A percentile compares a stretch with the other conserved stretches of the same genome.
Conservation (phyloP, 2,113 vertebrate species). For the Proteles cristata region DNA sequence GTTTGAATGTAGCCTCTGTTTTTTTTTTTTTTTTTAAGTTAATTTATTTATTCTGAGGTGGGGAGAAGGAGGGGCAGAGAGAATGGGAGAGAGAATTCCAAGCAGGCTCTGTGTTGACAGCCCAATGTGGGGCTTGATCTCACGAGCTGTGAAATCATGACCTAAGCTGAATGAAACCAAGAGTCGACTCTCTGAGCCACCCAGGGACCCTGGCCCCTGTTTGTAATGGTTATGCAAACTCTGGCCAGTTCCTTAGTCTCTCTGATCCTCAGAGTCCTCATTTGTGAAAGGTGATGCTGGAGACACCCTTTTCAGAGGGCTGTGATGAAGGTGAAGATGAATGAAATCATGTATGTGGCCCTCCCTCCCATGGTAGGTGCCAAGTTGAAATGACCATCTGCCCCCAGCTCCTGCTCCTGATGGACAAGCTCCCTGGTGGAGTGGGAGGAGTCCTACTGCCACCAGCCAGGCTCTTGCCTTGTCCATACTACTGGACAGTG, state of each 20-base stretch:
- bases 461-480: rapidly evolving
- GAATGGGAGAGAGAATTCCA: no score
- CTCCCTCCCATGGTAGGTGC: not conserved
- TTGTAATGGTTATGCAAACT: not conserved
- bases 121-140: no score
- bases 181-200: no score
- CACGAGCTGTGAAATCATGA: no score
- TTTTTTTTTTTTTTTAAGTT: no score
- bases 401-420: not conserved
- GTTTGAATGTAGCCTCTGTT: no score
- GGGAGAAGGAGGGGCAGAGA: no score
- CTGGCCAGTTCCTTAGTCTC: not conserved
- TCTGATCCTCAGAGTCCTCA: not conserved
- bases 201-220: not conserved
- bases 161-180: no score
- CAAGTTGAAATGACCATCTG: not conserved
- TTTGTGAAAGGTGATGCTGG: not conserved
- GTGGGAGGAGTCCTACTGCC: rapidly evolving
- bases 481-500: not conserved
- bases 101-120: no score
- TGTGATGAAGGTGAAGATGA: not conserved
- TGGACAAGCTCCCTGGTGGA: not conserved
- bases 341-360: not conserved
- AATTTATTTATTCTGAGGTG: no score
- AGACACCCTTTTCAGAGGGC: not conserved